A percentile compares a stretch with the other conserved stretches of the same genome.
phyloP scores from a whole-genome alignment of 92 coral and sea anemone species.

The Muricea muricata region DNA sequence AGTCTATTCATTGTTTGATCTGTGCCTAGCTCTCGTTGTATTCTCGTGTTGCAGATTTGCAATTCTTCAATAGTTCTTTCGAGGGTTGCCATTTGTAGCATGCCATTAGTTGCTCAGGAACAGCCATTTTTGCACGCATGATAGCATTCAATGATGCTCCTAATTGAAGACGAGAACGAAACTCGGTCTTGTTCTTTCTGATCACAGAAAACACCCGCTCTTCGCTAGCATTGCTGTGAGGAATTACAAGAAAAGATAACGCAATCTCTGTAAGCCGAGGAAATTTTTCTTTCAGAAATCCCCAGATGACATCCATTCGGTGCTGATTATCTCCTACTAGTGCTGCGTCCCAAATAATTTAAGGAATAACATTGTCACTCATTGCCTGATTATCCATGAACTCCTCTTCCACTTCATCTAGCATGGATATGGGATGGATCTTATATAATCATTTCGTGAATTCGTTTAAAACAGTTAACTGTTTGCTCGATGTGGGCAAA shows the following conservation, averaged over 20 bases:
- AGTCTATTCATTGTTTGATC: not conserved
- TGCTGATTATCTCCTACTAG: conserved; percentile 34
- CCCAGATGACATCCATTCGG: conserved; percentile 55
- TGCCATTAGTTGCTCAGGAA: conserved; percentile 32
- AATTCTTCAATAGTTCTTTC: conserved; percentile 34
- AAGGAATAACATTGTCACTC: conserved; percentile 27
- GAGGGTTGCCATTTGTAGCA: conserved; percentile 51
- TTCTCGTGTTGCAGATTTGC: conserved; percentile 23
- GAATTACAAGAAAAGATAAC: conserved; percentile 24
- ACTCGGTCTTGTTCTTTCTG: conserved; percentile 46
- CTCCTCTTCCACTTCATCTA: conserved; percentile 39
- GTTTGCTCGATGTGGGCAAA: conserved; percentile 35
- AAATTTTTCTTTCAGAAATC: conserved; percentile 7
- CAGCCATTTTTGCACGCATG: conserved; percentile 36
- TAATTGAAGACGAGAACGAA: conserved; percentile 10
- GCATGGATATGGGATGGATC: conserved; percentile 22
- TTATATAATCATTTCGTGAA: conserved; percentile 9
- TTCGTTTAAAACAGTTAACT: conserved; percentile 31
- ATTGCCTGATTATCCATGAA: conserved; percentile 40
- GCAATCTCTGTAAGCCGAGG: conserved; percentile 45
- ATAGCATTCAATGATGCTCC: conserved; percentile 13
- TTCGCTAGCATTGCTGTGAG: conserved; percentile 38
- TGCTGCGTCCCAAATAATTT: conserved; percentile 34
- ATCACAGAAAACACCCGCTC: conserved; percentile 36
- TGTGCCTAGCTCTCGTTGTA: conserved; percentile 33